Evolutionary conservation across 2,888 invertebrate species (phyloP).

Genomic region (Epistrophella euchroma): DNA sequence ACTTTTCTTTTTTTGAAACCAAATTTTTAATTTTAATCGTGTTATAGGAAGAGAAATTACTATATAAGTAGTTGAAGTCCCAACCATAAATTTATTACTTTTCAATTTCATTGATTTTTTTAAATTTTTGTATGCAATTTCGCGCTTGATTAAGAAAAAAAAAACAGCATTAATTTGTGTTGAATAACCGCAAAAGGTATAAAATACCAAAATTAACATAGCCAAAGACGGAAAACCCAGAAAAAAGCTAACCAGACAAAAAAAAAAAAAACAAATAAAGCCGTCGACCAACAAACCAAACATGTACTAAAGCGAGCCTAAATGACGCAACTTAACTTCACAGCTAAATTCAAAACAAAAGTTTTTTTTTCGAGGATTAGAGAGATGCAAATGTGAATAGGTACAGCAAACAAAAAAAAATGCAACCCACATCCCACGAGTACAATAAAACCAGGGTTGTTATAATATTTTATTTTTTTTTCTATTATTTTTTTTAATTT

Average conservation of each 20-base stretch:
- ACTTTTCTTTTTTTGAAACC: too few species aligned
- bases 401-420: slow-evolving; percentile 32
- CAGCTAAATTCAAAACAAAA: slow-evolving; percentile 60
- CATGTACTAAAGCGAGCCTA: slow-evolving; percentile 34
- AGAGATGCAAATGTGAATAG: slow-evolving; percentile 46
- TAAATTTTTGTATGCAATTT: slow-evolving; percentile 51
- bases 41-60: too few species aligned
- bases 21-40: too few species aligned
- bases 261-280: not conserved
- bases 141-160: slow-evolving; percentile 58
- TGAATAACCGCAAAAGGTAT: slow-evolving; percentile 55
- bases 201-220: slow-evolving; percentile 48
- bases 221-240: slow-evolving; percentile 25
- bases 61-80: not conserved
- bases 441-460: slow-evolving; percentile 17
- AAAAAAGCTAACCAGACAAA: not conserved
- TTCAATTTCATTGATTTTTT: slow-evolving; percentile 1
- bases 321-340: slow-evolving; percentile 60
- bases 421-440: slow-evolving; percentile 69
- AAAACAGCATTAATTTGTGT: slow-evolving; percentile 40
- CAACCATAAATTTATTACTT: not conserved
- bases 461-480: not conserved
- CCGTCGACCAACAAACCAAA: slow-evolving; percentile 30
- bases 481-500: too few species aligned
- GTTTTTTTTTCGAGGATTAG: slow-evolving; percentile 32